Conservation (phyloP, 2,113 vertebrate genomes). For the Corvus cornix region DNA sequence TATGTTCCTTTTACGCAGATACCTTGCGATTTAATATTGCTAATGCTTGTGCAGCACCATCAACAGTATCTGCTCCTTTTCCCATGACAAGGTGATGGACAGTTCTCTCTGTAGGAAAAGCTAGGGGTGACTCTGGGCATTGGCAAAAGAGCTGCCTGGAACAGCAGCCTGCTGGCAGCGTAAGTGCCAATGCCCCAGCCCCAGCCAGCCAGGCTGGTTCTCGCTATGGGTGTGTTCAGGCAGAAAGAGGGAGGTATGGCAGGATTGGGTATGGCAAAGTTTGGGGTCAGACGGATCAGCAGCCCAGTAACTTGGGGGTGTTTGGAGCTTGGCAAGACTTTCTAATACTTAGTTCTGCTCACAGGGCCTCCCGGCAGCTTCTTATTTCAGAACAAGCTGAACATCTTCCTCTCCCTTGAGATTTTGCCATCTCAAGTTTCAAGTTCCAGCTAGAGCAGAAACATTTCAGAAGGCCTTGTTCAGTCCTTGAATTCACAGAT, state of each 20-base stretch:
- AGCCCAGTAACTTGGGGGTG: background rate
- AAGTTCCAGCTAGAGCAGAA: background rate
- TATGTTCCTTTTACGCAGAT: background rate
- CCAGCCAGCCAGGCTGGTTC: background rate
- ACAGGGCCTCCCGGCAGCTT: fast-evolving
- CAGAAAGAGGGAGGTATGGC: background rate
- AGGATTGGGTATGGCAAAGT: background rate
- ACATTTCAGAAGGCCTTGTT: background rate
- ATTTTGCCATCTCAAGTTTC: background rate
- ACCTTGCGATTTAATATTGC: background rate
- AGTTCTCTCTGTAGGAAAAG: background rate
- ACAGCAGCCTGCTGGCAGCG: background rate
- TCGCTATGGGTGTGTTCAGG: background rate
- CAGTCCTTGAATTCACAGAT: background rate
- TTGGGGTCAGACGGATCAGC: background rate
- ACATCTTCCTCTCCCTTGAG: background rate
- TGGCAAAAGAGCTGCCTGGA: background rate
- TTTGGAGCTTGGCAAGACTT: background rate
- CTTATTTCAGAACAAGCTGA: background rate
- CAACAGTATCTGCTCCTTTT: background rate
- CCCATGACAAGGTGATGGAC: background rate
- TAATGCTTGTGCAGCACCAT: background rate
- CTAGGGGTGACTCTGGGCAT: background rate
- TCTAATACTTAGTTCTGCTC: background rate
- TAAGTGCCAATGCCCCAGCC: background rate